Evolutionary conservation across 2,113 vertebrate genomes (phyloP).

Genomic region (Myxocyprinus asiaticus): DNA sequence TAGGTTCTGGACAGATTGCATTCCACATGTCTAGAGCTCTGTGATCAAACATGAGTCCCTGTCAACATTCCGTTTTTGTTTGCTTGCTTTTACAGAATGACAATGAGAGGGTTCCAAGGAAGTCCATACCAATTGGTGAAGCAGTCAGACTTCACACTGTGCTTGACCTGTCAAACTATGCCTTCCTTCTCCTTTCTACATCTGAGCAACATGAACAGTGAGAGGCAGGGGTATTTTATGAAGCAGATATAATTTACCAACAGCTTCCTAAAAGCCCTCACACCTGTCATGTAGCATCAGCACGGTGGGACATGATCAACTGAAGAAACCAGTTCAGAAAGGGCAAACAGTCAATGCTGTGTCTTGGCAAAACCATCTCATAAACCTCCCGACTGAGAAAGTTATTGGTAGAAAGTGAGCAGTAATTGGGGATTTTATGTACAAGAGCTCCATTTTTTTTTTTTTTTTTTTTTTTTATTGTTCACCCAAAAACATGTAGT

Average conservation of each 20-base stretch:
- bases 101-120: slow-evolving; percentile 13
- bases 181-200: neutral
- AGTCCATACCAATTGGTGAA: slow-evolving; percentile 31
- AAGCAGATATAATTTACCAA: slow-evolving; percentile 30
- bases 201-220: neutral
- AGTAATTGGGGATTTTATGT: neutral
- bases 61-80: slow-evolving; percentile 23
- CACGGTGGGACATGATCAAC: neutral
- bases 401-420: neutral
- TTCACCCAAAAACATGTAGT: too few relatives aligned
- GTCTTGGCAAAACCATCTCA: neutral
- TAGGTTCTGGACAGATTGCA: slow-evolving; percentile 36
- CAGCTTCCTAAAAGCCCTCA: slow-evolving; percentile 10
- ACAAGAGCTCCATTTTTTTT: neutral
- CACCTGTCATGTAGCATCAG: slow-evolving; percentile 45
- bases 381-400: neutral
- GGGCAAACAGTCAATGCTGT: slow-evolving; percentile 14
- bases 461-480: too few relatives aligned
- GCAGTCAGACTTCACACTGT: slow-evolving; percentile 5
- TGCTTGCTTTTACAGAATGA: neutral
- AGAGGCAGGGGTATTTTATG: slow-evolving; percentile 21
- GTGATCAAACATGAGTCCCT: slow-evolving; percentile 30
- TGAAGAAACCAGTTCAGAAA: neutral
- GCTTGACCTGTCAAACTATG: slow-evolving; percentile 6
- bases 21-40: slow-evolving; percentile 23